Evolutionary conservation across 37 sponge, comb jelly and placozoan genomes (phyloP), one percentile per base, ranked within the genome.

Genomic region (Hormiphora californensis): DNA sequence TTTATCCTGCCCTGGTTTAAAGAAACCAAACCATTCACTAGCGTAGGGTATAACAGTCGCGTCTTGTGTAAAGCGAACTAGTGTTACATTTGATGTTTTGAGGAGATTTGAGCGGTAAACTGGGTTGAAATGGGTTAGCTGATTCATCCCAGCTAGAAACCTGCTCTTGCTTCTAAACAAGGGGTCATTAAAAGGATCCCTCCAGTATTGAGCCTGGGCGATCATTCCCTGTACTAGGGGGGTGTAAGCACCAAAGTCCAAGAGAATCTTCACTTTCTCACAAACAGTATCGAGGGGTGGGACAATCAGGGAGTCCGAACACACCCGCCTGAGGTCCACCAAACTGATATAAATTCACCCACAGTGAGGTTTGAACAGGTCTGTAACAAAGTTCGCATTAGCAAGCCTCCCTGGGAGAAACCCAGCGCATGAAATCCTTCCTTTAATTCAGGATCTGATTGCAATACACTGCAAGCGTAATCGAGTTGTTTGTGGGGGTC

Each of bases 241-340:
- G 11, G 54, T 57, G 54, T 96, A 96, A 22, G 89, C 94, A 35
- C 94, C 96, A 35, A 91, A 37, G 39, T 96, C 88, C 23, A 96
- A 88, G 44, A 94, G 62, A 1, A 85, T 85, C 0, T 94, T 69
- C 43, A 96, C 87, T 17, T 46, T 68, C 8, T 94, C 89, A 88
- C 96, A 96, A 32, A 93, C 27, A n/a, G n/a, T n/a, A 11, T 59
- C 36, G 55, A 92, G 44, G 73, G 17, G 93, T 94, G 61, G 90
- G 91, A 65, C 96, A 96, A 17, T 92, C 69, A 27, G 96, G 96
- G 69, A 96, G 94, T 3, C 96, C 96, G 90, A 86, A 93, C 33
- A 92, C 94, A 1, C 93, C 96, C 65, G 94, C 94, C 61, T 96
- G 96, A 51, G 94, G 96, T 0, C 96, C 96, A 0, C 96, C 96